Base-by-base conservation (phyloP, 2,797 vertebrate species). In the Naso thynnoides region DNA sequence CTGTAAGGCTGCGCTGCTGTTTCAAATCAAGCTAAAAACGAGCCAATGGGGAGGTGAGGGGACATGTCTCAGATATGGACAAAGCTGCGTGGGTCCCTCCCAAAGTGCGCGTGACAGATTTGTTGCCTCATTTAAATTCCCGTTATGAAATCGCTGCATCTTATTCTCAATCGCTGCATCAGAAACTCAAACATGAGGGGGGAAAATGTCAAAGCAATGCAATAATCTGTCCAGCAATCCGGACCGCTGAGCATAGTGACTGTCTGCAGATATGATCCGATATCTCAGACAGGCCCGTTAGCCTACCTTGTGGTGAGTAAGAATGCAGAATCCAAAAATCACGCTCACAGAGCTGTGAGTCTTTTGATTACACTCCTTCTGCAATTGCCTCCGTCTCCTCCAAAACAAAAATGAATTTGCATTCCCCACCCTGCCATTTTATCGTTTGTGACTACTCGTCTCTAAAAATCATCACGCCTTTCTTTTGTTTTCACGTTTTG, bases 251-350 rank as follows among this genome's bases (percentile, higher is more conserved):
- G 1, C 23, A 71, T 8, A 29, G 29, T 50, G 38, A 23, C 57
- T 27, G 27, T 13, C 26, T 64, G 44, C 60, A 66, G 38, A 70
- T 54, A 19, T 21, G 49, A 55, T n/a, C 15, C 23, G 57, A 47
- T 58, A 44, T 53, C 24, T 23, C 18, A 69, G 8, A 63, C 23
- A 70, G 89, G 88, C 88, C 88, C 67, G 38, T 76, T 58, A 78
- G 70, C 72, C 65, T 66, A 50, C 67, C 72, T 70, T 68, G 49
- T 47, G 52, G 49, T 38, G 71, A 74, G 52, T 13, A 63, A 83
- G 48, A 85, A 47, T 53, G 71, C 21, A 67, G 58, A 6, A 2
- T 57, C 4, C 2, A 26, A 26, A 63, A 26, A 23, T 16, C 45
- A 19, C 52, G 18, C 27, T 47, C 48, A 39, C 8, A 62, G 21